phyloP scores from a whole-genome alignment of 2,888 invertebrate genomes.

The Microctonus aethiopoides region DNA sequence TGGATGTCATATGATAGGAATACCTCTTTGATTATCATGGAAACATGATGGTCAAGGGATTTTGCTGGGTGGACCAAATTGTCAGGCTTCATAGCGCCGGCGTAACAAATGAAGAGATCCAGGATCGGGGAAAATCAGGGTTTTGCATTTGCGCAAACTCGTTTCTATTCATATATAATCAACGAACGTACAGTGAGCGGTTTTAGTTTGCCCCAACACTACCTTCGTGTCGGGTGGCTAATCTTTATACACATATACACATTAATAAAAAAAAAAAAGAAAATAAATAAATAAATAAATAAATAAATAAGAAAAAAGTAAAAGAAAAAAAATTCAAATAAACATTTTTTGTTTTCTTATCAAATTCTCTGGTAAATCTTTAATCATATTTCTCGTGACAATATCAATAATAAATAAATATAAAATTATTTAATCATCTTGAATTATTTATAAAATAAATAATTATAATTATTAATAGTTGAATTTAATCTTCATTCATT shows the following conservation, averaged over 20 bases:
- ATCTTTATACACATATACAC: background rate
- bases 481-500: no score
- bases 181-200: slow-evolving; percentile 14
- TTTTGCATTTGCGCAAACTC: slow-evolving; percentile 29
- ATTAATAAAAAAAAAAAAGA: background rate
- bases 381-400: no score
- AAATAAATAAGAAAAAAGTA: background rate
- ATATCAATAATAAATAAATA: no score
- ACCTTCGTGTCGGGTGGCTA: background rate
- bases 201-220: slow-evolving; percentile 23
- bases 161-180: slow-evolving; percentile 9
- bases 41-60: background rate
- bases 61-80: slow-evolving; percentile 9
- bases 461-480: no score
- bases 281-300: no score
- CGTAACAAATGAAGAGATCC: slow-evolving; percentile 10
- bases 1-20: no score
- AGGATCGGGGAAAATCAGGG: slow-evolving; percentile 14
- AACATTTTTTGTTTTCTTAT: no score
- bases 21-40: background rate
- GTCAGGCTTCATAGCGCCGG: slow-evolving; percentile 9
- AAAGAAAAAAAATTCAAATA: no score
- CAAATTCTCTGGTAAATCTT: no score
- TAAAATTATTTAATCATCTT: no score
- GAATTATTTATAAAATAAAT: no score